Conservation (phyloP, 2,797 vertebrate species). For the Rhinogobio ventralis region DNA sequence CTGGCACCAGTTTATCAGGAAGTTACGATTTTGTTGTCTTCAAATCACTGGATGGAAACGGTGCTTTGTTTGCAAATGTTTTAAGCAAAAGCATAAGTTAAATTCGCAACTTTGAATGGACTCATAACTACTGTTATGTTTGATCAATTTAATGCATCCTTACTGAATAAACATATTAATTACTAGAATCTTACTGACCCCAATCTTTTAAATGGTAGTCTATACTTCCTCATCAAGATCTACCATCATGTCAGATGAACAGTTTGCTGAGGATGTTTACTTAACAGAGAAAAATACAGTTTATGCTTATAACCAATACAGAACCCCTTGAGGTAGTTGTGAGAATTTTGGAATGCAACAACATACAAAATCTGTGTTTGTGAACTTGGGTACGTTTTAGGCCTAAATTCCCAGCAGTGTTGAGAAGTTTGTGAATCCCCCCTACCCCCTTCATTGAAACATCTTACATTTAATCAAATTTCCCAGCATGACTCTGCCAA, state of each 20-base stretch:
- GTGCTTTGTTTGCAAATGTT: not conserved
- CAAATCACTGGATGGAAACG: not conserved
- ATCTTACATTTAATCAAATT: not conserved
- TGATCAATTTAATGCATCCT: no score
- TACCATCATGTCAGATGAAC: no score
- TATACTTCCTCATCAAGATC: no score
- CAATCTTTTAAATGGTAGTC: no score
- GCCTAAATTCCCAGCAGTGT: no score
- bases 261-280: no score
- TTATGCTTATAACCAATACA: not conserved
- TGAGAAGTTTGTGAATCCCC: not conserved
- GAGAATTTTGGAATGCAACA: not conserved
- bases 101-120: not conserved
- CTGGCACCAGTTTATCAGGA: no score
- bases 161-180: no score
- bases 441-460: not conserved
- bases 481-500: slow-evolving; percentile 1
- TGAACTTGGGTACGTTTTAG: not conserved
- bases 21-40: not conserved
- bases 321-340: not conserved
- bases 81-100: no score
- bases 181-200: no score
- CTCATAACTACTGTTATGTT: not conserved
- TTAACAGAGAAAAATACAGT: no score
- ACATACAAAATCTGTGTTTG: not conserved